A percentile compares a stretch with the other conserved stretches of the same genome.
These are phyloP conservation scores for Subacronicta megacephala DNA, from an alignment of 2,888 invertebrate genomes.

Conservation along the genomic window DNA sequence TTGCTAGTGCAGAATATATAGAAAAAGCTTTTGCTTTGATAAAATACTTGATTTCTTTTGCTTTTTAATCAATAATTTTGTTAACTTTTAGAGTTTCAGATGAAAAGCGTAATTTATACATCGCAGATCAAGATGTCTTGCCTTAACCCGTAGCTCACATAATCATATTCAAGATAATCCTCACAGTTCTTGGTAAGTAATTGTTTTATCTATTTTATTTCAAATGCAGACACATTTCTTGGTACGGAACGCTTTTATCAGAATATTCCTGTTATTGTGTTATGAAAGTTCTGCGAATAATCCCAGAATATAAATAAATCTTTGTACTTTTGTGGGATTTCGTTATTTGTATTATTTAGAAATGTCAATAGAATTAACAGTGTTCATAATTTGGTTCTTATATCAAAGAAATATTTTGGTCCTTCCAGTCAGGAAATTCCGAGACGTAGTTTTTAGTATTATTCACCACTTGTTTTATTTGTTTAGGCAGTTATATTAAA, in stretches of 20 bases:
- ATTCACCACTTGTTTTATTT: no score
- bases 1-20: no score
- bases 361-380: background rate
- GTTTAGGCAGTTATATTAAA: no score
- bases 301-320: slow-evolving; percentile 50
- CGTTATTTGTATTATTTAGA: slow-evolving; percentile 10
- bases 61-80: no score
- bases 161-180: no score
- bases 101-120: no score
- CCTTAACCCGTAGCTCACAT: no score
- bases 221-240: slow-evolving; percentile 10
- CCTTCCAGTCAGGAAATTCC: background rate
- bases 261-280: slow-evolving; percentile 40
- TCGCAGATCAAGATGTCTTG: no score
- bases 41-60: no score
- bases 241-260: slow-evolving; percentile 29
- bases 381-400: background rate
- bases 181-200: slow-evolving; percentile 4
- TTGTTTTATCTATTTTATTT: slow-evolving; percentile 12
- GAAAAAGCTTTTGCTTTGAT: no score
- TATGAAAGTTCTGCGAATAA: slow-evolving; percentile 42
- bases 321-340: no score
- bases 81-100: no score
- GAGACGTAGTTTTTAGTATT: background rate
- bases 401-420: background rate